These are phyloP conservation scores for Heliconius nattereri DNA, from an alignment of 1,140 invertebrate genomes.

Conservation along the genomic window DNA sequence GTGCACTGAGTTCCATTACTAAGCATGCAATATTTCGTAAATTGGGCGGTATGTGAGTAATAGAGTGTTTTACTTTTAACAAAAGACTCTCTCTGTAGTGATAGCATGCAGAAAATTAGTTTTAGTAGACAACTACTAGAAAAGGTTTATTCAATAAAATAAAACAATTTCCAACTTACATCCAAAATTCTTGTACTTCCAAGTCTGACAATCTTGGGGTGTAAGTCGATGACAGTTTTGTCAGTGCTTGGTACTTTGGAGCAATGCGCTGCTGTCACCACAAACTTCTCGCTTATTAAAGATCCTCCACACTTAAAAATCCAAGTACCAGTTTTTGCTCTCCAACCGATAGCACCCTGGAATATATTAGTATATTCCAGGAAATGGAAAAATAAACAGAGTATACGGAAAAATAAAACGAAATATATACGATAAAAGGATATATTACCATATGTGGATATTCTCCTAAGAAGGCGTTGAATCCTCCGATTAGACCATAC, in stretches of 20 bases:
- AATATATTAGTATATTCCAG: too few species aligned
- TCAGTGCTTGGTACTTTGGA: constrained; percentile 27
- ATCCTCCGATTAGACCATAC: neutral
- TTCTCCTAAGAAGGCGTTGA: neutral
- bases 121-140: too few species aligned
- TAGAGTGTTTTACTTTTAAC: too few species aligned
- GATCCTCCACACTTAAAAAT: constrained; percentile 43
- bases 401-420: too few species aligned
- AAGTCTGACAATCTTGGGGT: constrained; percentile 41
- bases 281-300: constrained; percentile 41
- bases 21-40: too few species aligned
- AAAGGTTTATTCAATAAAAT: too few species aligned
- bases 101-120: too few species aligned
- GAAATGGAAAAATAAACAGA: too few species aligned
- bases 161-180: constrained; percentile 21
- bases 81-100: too few species aligned
- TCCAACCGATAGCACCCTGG: constrained; percentile 43
- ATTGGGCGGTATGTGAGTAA: too few species aligned
- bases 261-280: constrained; percentile 43
- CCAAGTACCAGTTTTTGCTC: constrained; percentile 21
- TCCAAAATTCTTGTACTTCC: constrained; percentile 25
- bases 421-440: too few species aligned
- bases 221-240: constrained; percentile 20
- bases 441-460: constrained; percentile 21
- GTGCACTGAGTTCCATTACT: too few species aligned